Percentiles rank a stretch among this genome's conserved stretches.
Conservation (phyloP, 2,888 invertebrate species). For the Limnephilus lunatus region DNA sequence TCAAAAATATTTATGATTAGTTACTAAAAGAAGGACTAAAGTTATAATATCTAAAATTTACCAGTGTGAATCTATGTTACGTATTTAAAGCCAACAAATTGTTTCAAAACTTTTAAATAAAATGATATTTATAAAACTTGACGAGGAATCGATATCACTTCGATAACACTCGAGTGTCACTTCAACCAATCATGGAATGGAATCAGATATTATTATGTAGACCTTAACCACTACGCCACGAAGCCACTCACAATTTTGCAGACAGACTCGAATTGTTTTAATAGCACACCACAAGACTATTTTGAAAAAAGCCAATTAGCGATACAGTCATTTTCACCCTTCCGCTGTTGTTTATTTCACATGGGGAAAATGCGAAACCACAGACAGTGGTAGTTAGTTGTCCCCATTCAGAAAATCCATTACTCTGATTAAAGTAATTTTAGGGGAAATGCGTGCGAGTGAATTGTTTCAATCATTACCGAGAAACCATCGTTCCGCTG, state of each 20-base stretch:
- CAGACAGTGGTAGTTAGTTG: background rate
- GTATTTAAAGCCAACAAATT: background rate
- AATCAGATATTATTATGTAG: background rate
- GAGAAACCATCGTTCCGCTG: background rate
- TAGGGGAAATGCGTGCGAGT: background rate
- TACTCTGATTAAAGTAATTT: slow-evolving; percentile 2
- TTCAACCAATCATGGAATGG: too few species aligned
- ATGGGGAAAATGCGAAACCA: background rate
- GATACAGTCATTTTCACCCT: background rate
- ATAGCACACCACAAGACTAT: background rate
- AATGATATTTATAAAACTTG: background rate
- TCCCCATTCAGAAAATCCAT: background rate
- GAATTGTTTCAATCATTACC: background rate
- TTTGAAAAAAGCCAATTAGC: background rate
- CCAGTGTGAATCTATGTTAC: background rate
- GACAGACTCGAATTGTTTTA: background rate
- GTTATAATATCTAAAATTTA: background rate
- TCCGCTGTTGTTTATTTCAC: background rate
- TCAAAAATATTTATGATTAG: too few species aligned
- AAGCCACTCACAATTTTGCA: too few species aligned
- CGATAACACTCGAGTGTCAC: too few species aligned
- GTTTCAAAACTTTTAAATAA: background rate
- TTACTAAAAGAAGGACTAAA: background rate
- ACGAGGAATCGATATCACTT: background rate
- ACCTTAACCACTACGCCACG: background rate